A percentile compares a stretch with the other conserved stretches of the same genome.
Conservation (phyloP, 2,797 vertebrate species). For the Myotis findleyi region DNA sequence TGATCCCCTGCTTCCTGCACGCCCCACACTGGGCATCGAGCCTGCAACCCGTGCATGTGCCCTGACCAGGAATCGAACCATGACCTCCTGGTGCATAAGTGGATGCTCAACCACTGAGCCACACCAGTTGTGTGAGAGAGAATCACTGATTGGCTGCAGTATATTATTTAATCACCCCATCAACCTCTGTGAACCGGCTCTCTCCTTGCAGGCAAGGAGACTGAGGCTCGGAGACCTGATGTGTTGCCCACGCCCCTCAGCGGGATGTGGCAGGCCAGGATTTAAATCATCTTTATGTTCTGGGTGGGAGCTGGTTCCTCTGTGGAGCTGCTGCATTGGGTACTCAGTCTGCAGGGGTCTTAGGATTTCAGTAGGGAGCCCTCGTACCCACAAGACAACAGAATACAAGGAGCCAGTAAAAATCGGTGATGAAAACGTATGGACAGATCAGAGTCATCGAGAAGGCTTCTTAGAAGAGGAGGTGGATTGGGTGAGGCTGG, state of each 20-base stretch:
- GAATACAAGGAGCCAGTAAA: not conserved
- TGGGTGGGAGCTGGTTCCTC: not conserved
- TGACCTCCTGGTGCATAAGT: too few species aligned
- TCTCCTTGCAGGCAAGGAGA: not conserved
- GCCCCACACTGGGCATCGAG: too few species aligned
- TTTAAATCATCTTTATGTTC: not conserved
- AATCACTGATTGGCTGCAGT: too few species aligned
- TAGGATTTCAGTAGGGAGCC: not conserved
- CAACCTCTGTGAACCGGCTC: not conserved
- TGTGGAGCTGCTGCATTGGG: fast-evolving
- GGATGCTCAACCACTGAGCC: too few species aligned
- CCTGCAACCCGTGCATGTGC: too few species aligned
- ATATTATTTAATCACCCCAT: not conserved
- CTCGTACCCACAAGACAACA: not conserved
- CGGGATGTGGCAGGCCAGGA: not conserved
- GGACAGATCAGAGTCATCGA: not conserved
- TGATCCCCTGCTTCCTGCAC: too few species aligned
- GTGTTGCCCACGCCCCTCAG: not conserved
- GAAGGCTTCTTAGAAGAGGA: not conserved
- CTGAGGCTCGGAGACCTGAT: not conserved
- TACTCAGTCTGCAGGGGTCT: not conserved
- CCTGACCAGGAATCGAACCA: too few species aligned
- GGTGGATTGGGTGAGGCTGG: not conserved
- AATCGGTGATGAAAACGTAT: not conserved
- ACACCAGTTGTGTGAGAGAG: too few species aligned